Conservation (phyloP, 2,113 vertebrate genomes). For the Gila orcuttii region DNA sequence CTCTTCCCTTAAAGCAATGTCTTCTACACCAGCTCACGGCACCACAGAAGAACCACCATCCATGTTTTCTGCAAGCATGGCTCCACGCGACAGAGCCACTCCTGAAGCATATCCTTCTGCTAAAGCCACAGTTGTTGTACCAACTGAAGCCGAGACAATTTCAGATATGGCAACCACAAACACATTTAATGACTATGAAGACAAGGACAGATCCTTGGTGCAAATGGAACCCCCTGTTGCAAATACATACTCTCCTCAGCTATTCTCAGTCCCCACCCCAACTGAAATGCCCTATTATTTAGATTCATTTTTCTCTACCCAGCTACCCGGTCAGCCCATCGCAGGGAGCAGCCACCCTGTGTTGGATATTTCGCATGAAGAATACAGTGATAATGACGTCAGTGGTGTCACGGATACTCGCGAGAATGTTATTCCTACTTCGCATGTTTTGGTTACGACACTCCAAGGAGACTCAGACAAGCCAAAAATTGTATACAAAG, state of each 20-base stretch:
- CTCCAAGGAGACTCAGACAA: constrained; percentile 30
- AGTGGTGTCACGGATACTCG: neutral
- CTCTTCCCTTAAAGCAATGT: neutral
- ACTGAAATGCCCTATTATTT: neutral
- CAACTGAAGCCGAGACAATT: neutral
- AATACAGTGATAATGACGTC: constrained; percentile 47
- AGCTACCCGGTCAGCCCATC: constrained; percentile 55
- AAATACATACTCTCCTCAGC: neutral
- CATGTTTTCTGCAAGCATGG: constrained; percentile 56
- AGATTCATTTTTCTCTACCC: neutral
- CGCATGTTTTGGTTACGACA: neutral
- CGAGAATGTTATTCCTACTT: neutral
- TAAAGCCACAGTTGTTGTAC: neutral
- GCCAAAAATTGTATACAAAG: constrained; percentile 72
- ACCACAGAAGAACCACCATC: constrained; percentile 40
- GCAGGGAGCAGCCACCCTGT: neutral
- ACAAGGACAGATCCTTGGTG: neutral
- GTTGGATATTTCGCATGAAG: neutral
- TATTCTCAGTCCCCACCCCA: neutral
- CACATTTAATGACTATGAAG: constrained; percentile 20
- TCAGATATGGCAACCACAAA: neutral
- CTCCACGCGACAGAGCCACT: neutral
- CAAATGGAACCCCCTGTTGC: neutral
- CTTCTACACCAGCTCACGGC: neutral
- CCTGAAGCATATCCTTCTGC: neutral